Percentiles rank a stretch among this genome's conserved stretches.
phyloP scores from a whole-genome alignment of 2,888 invertebrate species.

The Teleogryllus oceanicus region DNA sequence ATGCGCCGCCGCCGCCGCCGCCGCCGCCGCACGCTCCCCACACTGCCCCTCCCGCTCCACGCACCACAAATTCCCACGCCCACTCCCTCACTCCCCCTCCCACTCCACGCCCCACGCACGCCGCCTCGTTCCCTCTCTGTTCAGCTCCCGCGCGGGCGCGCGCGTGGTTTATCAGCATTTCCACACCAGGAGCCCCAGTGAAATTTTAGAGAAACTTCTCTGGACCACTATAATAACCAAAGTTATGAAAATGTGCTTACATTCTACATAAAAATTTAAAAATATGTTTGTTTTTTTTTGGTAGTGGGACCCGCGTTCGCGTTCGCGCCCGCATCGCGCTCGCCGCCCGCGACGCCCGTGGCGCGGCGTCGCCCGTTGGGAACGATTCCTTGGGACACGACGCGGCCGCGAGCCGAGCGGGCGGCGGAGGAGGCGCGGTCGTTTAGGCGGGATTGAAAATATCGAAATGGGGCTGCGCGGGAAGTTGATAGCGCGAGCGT shows the following conservation, averaged over 20 bases:
- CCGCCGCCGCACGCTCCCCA: not conserved
- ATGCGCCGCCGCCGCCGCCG: not conserved
- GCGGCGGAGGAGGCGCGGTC: not conserved
- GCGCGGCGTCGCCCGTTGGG: not conserved
- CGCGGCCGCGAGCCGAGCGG: not conserved
- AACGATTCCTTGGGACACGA: not conserved
- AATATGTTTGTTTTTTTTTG: not conserved
- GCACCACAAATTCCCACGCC: not conserved
- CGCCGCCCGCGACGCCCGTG: too few relatives aligned
- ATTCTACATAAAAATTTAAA: slow-evolving; percentile 9
- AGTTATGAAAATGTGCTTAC: slow-evolving; percentile 11
- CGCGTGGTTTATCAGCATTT: slow-evolving; percentile 18
- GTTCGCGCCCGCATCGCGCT: too few relatives aligned
- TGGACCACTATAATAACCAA: slow-evolving; percentile 6
- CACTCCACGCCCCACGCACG: not conserved
- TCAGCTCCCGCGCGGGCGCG: not conserved
- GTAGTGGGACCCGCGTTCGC: too few relatives aligned
- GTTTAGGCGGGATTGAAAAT: slow-evolving; percentile 18
- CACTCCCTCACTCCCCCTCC: not conserved
- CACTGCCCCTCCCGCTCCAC: not conserved
- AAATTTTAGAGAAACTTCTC: slow-evolving; percentile 18
- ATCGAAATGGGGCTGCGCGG: not conserved
- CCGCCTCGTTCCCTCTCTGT: not conserved
- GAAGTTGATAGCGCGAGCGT: not conserved
- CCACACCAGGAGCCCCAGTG: slow-evolving; percentile 11